A percentile compares a stretch with the other conserved stretches of the same genome.
Evolutionary conservation across 2,888 invertebrate genomes (phyloP).

Genomic region (Brassicogethes aeneus): DNA sequence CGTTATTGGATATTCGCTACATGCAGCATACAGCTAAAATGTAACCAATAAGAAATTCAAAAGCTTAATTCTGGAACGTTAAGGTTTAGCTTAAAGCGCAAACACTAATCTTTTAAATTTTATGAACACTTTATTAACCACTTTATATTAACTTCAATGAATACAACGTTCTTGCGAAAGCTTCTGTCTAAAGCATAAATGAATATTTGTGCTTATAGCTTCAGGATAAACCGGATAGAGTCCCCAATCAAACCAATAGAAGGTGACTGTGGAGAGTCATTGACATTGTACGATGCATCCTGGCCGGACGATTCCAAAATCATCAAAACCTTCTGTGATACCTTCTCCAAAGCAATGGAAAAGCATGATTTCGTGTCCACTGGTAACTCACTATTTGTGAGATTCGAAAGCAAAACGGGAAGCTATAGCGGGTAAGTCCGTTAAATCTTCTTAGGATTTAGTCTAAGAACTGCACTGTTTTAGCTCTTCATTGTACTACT

Average conservation of each 20-base stretch:
- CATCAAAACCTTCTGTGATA: constrained; percentile 91
- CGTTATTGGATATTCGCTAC: too few species aligned
- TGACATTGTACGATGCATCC: constrained; percentile 82
- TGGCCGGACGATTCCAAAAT: constrained; percentile 84
- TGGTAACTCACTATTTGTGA: constrained; percentile 75
- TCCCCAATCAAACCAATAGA: constrained; percentile 80
- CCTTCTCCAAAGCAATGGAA: constrained; percentile 87
- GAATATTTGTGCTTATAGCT: too few species aligned
- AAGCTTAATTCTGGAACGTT: too few species aligned
- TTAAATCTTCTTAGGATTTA: too few species aligned
- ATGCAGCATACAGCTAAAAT: too few species aligned
- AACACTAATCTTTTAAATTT: too few species aligned
- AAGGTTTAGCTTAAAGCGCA: too few species aligned
- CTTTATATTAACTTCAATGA: too few species aligned
- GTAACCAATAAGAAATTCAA: too few species aligned
- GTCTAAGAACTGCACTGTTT: constrained; percentile 9
- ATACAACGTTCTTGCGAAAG: too few species aligned
- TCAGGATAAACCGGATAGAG: constrained; percentile 81
- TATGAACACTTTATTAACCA: too few species aligned
- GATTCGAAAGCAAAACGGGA: constrained; percentile 87
- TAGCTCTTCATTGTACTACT: constrained; percentile 84
- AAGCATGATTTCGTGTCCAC: constrained; percentile 88
- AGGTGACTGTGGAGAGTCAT: constrained; percentile 82
- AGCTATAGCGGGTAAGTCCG: constrained; percentile 71
- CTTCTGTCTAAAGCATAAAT: too few species aligned